Evolutionary conservation across 2,888 invertebrate species (phyloP).

Genomic region (Lepidochrysops patricia): DNA sequence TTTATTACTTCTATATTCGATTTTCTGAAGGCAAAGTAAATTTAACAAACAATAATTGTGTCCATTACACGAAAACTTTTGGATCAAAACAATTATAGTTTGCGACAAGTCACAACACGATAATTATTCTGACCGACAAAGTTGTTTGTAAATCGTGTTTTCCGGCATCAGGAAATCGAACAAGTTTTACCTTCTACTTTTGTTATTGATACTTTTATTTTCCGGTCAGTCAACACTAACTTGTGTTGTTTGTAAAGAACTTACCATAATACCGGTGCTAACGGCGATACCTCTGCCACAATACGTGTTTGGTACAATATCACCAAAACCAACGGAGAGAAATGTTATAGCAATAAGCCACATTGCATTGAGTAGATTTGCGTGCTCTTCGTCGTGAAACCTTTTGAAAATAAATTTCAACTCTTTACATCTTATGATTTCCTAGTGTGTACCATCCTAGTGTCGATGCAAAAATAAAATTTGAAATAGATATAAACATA

Average conservation of each 20-base stretch:
- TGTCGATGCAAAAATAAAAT: constrained; percentile 32
- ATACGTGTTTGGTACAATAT: constrained; percentile 99
- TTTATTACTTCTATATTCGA: neutral
- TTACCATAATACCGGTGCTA: constrained; percentile 99
- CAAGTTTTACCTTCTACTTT: neutral
- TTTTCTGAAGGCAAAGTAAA: neutral
- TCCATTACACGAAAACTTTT: neutral
- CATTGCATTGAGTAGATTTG: constrained; percentile 99
- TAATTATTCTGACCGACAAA: neutral
- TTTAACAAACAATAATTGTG: neutral
- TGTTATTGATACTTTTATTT: neutral
- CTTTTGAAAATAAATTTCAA: constrained; percentile 77
- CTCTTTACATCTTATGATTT: constrained; percentile 44
- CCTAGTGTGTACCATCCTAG: constrained; percentile 35
- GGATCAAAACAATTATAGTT: neutral
- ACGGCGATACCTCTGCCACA: constrained; percentile 99
- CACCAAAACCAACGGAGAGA: constrained; percentile 99
- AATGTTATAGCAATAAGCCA: constrained; percentile 99
- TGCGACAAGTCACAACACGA: neutral
- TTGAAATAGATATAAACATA: constrained; percentile 35
- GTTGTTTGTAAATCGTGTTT: neutral
- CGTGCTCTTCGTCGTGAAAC: constrained; percentile 98
- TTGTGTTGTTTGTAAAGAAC: constrained; percentile 61
- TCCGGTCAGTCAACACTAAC: constrained; percentile 62
- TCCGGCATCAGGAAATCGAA: neutral